Percentiles rank a stretch among this genome's conserved stretches.
Conservation (phyloP, 1,140 invertebrate genomes). For the Drosophila leontia region DNA sequence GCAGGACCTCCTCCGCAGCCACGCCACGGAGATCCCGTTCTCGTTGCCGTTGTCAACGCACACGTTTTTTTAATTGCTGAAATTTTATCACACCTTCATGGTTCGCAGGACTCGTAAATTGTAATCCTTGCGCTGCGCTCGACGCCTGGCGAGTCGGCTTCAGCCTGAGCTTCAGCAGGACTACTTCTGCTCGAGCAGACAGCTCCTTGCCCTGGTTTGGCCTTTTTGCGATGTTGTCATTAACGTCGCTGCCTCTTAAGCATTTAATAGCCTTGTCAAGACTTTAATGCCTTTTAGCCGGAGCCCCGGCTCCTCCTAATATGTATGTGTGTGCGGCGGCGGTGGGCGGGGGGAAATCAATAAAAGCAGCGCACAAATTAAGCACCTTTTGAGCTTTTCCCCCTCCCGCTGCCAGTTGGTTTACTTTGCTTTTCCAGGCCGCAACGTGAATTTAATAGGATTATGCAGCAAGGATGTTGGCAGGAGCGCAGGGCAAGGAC, state of each 20-base stretch:
- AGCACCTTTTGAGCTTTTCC: slow-evolving; percentile 69
- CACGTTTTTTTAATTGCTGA: slow-evolving; percentile 84
- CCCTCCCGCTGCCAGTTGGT: slow-evolving; percentile 15
- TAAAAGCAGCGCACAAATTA: slow-evolving; percentile 80
- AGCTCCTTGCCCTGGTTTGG: slow-evolving; percentile 48
- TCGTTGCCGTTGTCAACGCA: slow-evolving; percentile 78
- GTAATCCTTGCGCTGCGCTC: slow-evolving; percentile 73
- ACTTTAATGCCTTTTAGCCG: slow-evolving; percentile 82
- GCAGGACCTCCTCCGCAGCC: slow-evolving; percentile 1
- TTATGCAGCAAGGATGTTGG: slow-evolving; percentile 71
- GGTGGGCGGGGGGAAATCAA: slow-evolving; percentile 62
- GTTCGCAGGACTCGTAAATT: slow-evolving; percentile 83
- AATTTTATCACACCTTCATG: slow-evolving; percentile 84
- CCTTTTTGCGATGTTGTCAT: slow-evolving; percentile 74
- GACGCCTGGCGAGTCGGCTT: slow-evolving; percentile 29
- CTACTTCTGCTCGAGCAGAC: slow-evolving; percentile 42
- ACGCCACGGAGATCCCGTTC: slow-evolving; percentile 11
- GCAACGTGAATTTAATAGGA: slow-evolving; percentile 81
- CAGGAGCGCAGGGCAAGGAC: slow-evolving; percentile 1
- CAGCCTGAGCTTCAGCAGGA: slow-evolving; percentile 22
- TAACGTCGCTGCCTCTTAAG: slow-evolving; percentile 84
- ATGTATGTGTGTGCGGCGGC: slow-evolving; percentile 10
- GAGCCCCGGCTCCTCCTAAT: slow-evolving; percentile 54
- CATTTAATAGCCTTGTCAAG: slow-evolving; percentile 84
- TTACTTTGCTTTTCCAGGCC: slow-evolving; percentile 60